Base-by-base conservation (phyloP, 1,140 invertebrate species). In the Pararge aegeria region DNA sequence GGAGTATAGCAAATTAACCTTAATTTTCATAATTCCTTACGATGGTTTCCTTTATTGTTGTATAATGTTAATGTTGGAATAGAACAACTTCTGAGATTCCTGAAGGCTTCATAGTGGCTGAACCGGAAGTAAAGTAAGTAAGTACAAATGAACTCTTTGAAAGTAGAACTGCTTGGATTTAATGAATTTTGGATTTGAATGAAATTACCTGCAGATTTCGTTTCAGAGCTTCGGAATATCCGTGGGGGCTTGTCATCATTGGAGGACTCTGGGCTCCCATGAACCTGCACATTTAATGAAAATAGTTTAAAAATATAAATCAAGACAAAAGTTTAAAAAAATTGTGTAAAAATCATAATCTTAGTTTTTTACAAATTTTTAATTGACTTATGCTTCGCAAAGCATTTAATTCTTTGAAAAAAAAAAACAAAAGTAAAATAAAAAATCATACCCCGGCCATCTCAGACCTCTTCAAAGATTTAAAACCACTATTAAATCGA, bases 221-320 rank as follows among this genome's bases (percentile, higher is more conserved):
- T 66, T 90, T 91, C 30, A 91, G 60, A n/a, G 82, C 90, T 74
- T 91, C 90, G 51, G 76, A 89, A 61, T 91, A 91, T 12, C 90
- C 84, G 53, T 91, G 90, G 27, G 90, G 90, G 58, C 88, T 90
- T 21, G 89, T 89, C 75, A 91, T 78, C 82, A 90, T 90, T 51
- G 90, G 87, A 42, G 88, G 90, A 69, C 88, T 91, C 65, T 91
- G 90, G 29, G 88, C 87, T 64, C 88, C 88, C 89, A 91, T 86
- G 62, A 89, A 90, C 60, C 89, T 90, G 77, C 58, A 34, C 42
- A 68, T 53, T 53, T 15, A 51, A 59, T 51, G 44, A 29, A 6
- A 51, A 16, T 51, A 49, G 15, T 54, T 46, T 15, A 59, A 67
- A 55, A 60, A 18, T 44, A 34, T 18, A 42, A 58, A 66, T 24